phyloP scores from a whole-genome alignment of 2,113 vertebrate species.

The Morone saxatilis region DNA sequence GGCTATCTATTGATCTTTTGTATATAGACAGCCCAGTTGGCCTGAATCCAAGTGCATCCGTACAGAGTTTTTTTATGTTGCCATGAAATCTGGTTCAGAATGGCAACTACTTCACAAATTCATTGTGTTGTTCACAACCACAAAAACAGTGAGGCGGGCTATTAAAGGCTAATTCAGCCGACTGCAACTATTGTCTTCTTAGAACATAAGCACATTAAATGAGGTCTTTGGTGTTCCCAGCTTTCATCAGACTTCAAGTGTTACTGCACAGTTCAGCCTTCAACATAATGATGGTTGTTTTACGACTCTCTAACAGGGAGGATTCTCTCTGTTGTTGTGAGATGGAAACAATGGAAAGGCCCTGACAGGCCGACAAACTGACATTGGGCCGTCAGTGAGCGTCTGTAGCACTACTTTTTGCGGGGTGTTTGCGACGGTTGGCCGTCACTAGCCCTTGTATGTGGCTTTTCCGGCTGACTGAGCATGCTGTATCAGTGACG shows the following conservation, averaged over 20 bases:
- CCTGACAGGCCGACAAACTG: too few species aligned
- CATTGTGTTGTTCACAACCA: slow-evolving; percentile 19
- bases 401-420: too few species aligned
- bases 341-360: not conserved
- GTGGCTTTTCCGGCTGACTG: too few species aligned
- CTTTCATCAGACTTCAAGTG: slow-evolving; percentile 37
- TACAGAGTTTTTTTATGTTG: not conserved
- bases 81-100: not conserved
- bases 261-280: slow-evolving; percentile 11
- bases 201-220: slow-evolving; percentile 28
- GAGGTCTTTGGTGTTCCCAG: slow-evolving; percentile 1
- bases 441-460: too few species aligned
- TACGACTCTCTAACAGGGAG: not conserved
- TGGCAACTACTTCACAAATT: not conserved
- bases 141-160: slow-evolving; percentile 3
- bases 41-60: not conserved
- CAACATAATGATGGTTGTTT: not conserved
- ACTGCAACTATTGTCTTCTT: slow-evolving; percentile 10
- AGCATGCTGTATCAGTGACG: too few species aligned
- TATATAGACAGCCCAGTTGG: not conserved
- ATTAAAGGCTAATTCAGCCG: slow-evolving; percentile 19
- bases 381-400: too few species aligned
- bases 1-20: too few species aligned
- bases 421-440: not conserved
- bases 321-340: not conserved